phyloP scores from a whole-genome alignment of 2,113 vertebrate genomes.

The Alethe castanea region DNA sequence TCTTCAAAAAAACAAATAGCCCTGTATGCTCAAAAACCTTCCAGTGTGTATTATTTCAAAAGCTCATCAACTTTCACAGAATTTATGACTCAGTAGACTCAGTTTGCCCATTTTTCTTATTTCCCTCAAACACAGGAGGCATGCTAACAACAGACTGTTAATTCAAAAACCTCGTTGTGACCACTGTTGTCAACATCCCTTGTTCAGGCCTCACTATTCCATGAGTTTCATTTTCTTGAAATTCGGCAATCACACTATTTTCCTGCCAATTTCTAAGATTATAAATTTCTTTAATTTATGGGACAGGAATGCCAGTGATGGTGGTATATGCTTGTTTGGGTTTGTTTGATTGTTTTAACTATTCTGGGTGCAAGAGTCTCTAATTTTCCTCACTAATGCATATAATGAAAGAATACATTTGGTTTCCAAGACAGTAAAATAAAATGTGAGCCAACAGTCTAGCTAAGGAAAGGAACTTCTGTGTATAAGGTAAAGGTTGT shows the following conservation, averaged over 20 bases:
- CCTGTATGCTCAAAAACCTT: background rate
- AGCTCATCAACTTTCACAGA: background rate
- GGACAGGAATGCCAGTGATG: background rate
- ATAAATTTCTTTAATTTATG: background rate
- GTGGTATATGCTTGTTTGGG: background rate
- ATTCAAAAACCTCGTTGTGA: background rate
- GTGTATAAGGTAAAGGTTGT: background rate
- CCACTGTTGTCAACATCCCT: accelerated
- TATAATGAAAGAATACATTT: background rate
- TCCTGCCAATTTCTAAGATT: background rate
- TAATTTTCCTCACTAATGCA: background rate
- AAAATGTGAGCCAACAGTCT: background rate
- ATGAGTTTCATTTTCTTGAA: background rate
- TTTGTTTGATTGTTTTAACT: background rate
- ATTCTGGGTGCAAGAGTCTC: background rate
- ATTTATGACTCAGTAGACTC: background rate
- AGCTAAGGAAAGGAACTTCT: background rate
- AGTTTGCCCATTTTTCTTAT: background rate
- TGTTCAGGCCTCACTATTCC: background rate
- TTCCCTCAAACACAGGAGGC: background rate
- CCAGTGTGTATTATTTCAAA: background rate
- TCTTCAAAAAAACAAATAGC: background rate
- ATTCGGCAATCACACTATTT: background rate
- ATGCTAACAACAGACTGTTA: background rate
- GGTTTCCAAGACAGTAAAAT: background rate